Evolutionary conservation across 2,888 invertebrate species (phyloP), one percentile per base, ranked within the genome.

Genomic region (Cheiracanthium punctorium): DNA sequence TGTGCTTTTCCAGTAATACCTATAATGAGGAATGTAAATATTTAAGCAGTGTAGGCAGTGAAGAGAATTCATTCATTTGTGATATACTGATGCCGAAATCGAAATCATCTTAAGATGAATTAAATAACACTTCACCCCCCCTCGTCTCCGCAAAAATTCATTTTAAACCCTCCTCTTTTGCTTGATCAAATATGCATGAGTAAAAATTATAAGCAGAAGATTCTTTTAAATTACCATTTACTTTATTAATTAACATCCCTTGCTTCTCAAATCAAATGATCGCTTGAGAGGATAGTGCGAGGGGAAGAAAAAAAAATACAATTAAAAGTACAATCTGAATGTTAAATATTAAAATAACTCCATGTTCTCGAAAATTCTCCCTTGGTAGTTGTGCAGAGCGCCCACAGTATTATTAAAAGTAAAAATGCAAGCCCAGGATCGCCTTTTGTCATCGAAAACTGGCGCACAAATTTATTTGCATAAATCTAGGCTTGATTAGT

Each of bases 341-440:
- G 74, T 85, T 85, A 85, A 85, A 85, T 79, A 85, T 85, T 85
- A 79, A 85, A 85, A 79, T 85, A 73, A n/a, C 74, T 67, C 14
- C 52, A 69, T 37, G 77, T 69, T 72, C 37, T 72, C 37, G 58
- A 73, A 79, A 79, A 74, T 79, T 67, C 69, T 52, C 82, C 72
- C 52, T 67, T 20, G 48, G 41, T 37, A 69, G 20, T 74, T 81
- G 73, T 64, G 8, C 20, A 33, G 37, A 37, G 70, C 58, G 58
- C 58, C 58, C 58, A 58, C 58, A 8, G 24, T 58, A 52, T 32
- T 14, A n/a, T n/a, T n/a, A n/a, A 20, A 33, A 28, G 30, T 48
- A 58, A 70, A 75, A 52, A 70, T 58, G 41, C 32, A 65, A 37
- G 20, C 20, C 32, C 20, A 24, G 33, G 43, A 24, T 71, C 33